Evolutionary conservation across 2,888 invertebrate species (phyloP), one percentile per base, ranked within the genome.

Genomic region (Podabrus alpinus): DNA sequence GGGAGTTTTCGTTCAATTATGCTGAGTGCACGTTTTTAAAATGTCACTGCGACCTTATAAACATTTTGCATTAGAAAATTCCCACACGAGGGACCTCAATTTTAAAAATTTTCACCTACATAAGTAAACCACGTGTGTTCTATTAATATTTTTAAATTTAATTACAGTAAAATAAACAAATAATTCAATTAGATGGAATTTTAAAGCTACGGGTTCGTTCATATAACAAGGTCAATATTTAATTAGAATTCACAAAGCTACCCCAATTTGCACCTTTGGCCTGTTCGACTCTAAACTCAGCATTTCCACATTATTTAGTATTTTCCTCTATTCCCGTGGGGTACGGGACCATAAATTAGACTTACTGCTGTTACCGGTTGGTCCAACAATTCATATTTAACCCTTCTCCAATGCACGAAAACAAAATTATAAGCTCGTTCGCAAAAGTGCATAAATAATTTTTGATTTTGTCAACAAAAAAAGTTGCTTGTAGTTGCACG

Each of bases 311-410:
- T 78, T 78, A 78, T 79, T 79, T 79, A 79, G 76, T 73, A 74
- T 73, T 76, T 76, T 76, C 72, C 77, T 74, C 73, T 73, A 72
- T 73, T 69, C 74, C 76, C 75, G 71, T 66, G 69, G 73, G 71
- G 75, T 75, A 71, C 73, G 69, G 76, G 75, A 71, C 64, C 75
- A 75, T 79, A 79, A 79, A 79, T 79, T 79, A 76, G 77, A 79
- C 77, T 79, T 79, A 78, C 75, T 72, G 76, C 77, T 73, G 76
- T 77, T 75, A 77, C 77, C 78, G 78, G 74, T 73, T 78, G 79
- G 77, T 76, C 78, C 77, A 77, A 78, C 79, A 80, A 79, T 79
- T 79, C 78, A 79, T 79, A 77, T 80, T 79, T 79, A 77, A 78
- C 76, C 68, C 77, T 64, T 64, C 76, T 78, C 77, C 77, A 76